Conservation (phyloP, 2,113 vertebrate genomes). For the Misgurnus mizolepis region DNA sequence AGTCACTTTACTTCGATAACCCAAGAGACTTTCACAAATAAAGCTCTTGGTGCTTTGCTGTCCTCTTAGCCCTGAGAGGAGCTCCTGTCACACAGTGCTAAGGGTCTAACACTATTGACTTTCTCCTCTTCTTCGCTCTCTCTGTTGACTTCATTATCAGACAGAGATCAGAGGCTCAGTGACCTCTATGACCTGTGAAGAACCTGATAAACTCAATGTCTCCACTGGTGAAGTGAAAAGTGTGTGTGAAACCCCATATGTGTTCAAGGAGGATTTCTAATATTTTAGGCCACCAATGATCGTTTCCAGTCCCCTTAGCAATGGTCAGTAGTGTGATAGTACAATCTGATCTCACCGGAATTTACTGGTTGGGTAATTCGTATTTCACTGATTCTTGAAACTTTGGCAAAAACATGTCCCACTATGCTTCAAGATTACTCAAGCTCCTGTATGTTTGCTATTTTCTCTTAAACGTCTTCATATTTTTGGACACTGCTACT, state of each 20-base stretch:
- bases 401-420: too few species aligned
- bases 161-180: conserved; percentile 41
- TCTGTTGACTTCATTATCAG: conserved; percentile 55
- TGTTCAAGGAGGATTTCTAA: neutral
- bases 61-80: neutral
- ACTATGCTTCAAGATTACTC: too few species aligned
- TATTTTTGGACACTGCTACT: too few species aligned
- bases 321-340: too few species aligned
- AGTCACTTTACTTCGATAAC: neutral
- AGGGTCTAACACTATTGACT: conserved; percentile 54
- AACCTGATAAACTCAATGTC: neutral
- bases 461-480: too few species aligned
- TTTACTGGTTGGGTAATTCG: too few species aligned
- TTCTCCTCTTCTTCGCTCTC: conserved; percentile 51
- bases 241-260: neutral
- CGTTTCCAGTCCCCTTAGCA: too few species aligned
- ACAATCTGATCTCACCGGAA: too few species aligned
- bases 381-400: too few species aligned
- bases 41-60: neutral
- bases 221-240: neutral
- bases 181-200: conserved; percentile 50
- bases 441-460: too few species aligned
- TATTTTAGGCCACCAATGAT: neutral
- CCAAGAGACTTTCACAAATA: neutral
- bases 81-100: neutral